Conservation (phyloP, 2,113 vertebrate genomes). For the Ceyx margarethae region DNA sequence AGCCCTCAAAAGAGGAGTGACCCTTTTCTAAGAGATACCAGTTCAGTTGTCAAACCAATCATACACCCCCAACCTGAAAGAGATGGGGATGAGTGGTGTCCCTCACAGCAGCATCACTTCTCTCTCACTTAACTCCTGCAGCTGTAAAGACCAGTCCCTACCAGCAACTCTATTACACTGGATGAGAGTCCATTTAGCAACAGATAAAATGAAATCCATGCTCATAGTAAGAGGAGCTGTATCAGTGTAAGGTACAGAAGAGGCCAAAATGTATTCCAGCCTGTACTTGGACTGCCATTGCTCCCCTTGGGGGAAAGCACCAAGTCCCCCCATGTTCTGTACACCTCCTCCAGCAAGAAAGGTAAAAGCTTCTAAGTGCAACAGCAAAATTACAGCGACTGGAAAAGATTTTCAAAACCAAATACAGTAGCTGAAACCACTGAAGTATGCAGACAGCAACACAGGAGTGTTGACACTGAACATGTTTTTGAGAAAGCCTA, state of each 20-base stretch:
- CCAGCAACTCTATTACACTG: neutral
- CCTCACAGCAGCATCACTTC: neutral
- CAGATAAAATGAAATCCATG: neutral
- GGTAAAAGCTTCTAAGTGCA: neutral
- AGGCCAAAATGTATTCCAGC: neutral
- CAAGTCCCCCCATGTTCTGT: neutral
- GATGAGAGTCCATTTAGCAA: neutral
- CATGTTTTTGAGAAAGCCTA: neutral
- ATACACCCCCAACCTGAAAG: neutral
- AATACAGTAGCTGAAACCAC: neutral
- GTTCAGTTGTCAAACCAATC: conserved; percentile 6
- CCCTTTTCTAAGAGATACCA: neutral
- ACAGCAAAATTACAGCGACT: neutral
- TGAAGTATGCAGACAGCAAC: neutral
- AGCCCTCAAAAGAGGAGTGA: neutral
- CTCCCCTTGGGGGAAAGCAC: neutral
- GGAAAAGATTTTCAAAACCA: neutral
- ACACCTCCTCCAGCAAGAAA: neutral
- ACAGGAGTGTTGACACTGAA: neutral
- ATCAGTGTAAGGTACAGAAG: neutral
- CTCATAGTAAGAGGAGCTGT: neutral
- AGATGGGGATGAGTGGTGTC: neutral
- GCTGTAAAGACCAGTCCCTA: neutral
- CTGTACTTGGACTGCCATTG: neutral
- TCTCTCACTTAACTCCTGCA: neutral